Percentiles rank a stretch among this genome's conserved stretches.
Evolutionary conservation across 92 coral and sea anemone species (phyloP).

Genomic region (Porites lobata): DNA sequence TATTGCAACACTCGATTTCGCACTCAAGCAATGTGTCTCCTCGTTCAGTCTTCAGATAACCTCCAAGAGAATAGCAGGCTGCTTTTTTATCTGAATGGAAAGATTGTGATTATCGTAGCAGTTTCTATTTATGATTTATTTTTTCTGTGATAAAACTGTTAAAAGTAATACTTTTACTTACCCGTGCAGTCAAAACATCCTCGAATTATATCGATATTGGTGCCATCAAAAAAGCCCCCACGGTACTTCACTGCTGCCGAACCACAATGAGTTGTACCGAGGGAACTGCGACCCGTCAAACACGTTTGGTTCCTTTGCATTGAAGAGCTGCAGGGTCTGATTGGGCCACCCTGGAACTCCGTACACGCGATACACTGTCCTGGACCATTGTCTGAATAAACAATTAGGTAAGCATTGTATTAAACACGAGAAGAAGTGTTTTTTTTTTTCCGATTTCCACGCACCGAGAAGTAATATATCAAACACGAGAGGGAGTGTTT

Average conservation of each 20-base stretch:
- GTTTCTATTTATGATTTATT: too few relatives aligned
- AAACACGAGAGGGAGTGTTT: too few relatives aligned
- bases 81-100: background rate
- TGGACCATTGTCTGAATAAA: background rate
- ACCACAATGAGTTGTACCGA: background rate
- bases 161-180: background rate
- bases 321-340: too few relatives aligned
- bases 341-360: too few relatives aligned
- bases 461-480: too few relatives aligned
- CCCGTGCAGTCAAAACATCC: conserved; percentile 9
- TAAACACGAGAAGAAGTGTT: too few relatives aligned
- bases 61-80: background rate
- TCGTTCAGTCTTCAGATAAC: background rate
- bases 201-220: background rate
- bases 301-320: too few relatives aligned
- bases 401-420: too few relatives aligned
- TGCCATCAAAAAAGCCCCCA: background rate
- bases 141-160: too few relatives aligned
- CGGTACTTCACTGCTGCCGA: background rate
- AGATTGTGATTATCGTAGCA: background rate
- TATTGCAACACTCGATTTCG: background rate
- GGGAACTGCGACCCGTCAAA: background rate
- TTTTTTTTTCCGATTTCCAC: too few relatives aligned
- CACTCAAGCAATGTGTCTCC: background rate
- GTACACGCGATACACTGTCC: background rate